Evolutionary conservation across 2,113 vertebrate genomes (phyloP).

Genomic region (Forbesichthys papilliferus): DNA sequence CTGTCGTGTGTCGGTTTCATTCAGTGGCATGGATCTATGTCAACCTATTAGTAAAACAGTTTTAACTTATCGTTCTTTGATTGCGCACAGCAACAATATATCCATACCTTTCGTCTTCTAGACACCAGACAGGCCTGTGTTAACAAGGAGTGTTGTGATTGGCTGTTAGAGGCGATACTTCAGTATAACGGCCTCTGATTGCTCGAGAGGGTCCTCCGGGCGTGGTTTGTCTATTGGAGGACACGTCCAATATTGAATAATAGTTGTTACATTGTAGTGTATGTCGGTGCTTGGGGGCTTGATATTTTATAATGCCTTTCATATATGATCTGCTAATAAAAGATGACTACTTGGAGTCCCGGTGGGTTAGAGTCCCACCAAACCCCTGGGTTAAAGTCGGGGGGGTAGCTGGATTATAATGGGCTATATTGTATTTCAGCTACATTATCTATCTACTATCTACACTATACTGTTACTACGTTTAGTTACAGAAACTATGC

Average conservation of each 20-base stretch:
- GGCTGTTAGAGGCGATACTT: background rate
- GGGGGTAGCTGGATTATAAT: no score
- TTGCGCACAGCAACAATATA: constrained; percentile 3
- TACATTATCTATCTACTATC: no score
- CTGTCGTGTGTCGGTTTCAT: background rate
- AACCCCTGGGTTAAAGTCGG: no score
- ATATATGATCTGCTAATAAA: no score
- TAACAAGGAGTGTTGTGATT: constrained; percentile 53
- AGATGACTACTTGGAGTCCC: no score
- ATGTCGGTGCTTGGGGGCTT: background rate
- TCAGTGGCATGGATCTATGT: background rate
- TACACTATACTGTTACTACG: no score
- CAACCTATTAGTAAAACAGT: constrained; percentile 1
- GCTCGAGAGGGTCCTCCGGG: constrained; percentile 15
- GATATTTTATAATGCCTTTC: no score
- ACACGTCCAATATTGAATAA: constrained; percentile 37
- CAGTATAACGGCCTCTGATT: constrained; percentile 21
- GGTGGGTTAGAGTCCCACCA: no score
- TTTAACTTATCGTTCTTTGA: constrained; percentile 4
- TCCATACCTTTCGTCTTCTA: constrained; percentile 55
- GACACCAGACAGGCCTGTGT: constrained; percentile 34
- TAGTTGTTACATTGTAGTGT: constrained; percentile 4
- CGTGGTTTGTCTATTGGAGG: constrained; percentile 4
- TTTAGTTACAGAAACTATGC: no score
- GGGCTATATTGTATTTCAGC: no score